A percentile compares a stretch with the other conserved stretches of the same genome.
Evolutionary conservation across 2,113 vertebrate species (phyloP).

Genomic region (Alces alces): DNA sequence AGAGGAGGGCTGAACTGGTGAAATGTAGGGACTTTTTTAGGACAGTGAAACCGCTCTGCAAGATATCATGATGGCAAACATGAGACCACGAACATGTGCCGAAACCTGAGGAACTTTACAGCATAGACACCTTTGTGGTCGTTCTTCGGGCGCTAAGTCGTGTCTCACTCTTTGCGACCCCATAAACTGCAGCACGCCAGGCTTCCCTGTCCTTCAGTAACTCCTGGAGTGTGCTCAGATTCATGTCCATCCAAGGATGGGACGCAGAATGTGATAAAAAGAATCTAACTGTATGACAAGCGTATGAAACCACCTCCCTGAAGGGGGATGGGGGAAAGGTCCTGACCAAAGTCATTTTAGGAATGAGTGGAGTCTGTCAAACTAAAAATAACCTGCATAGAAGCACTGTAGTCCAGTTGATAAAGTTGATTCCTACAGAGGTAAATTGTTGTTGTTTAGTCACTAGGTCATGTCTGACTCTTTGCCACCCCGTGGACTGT

Average conservation of each 20-base stretch:
- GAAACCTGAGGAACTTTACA: neutral
- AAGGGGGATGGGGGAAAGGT: neutral
- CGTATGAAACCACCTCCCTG: neutral
- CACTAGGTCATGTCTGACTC: neutral
- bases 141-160: fast-evolving
- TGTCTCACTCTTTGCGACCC: neutral
- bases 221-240: neutral
- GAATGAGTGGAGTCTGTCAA: neutral
- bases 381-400: neutral
- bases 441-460: neutral
- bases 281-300: neutral
- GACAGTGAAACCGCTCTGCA: neutral
- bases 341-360: neutral
- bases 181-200: neutral
- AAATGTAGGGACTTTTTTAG: neutral
- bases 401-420: fast-evolving
- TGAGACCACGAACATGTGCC: neutral
- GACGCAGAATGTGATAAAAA: neutral
- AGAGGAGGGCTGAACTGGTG: neutral
- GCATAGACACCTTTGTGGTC: neutral
- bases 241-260: neutral
- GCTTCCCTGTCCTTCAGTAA: neutral
- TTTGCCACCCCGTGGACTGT: neutral
- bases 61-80: neutral
- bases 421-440: neutral